phyloP scores from a whole-genome alignment of 2,888 invertebrate genomes.

The Ctena decussata region DNA sequence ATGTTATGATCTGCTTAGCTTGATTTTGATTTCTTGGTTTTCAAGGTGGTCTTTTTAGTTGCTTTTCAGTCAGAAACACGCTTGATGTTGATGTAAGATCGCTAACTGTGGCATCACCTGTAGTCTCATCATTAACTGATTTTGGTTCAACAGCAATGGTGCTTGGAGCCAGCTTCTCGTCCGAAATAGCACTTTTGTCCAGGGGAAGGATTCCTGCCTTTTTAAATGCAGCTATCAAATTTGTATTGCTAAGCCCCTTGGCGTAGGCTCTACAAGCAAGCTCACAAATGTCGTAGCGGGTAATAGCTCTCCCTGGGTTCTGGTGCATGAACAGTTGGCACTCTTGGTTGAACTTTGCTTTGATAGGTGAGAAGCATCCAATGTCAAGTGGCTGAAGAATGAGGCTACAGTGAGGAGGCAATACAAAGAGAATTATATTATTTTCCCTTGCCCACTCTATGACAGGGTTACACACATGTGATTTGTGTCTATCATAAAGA shows the following conservation, averaged over 20 bases:
- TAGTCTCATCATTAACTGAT: too few species aligned
- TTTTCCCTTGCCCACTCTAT: slow-evolving; percentile 33
- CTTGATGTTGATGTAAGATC: too few species aligned
- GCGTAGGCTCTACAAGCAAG: neutral
- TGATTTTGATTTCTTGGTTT: too few species aligned
- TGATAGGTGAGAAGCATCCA: neutral
- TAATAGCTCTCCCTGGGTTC: neutral
- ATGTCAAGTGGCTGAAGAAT: slow-evolving; percentile 13
- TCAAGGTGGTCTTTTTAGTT: too few species aligned
- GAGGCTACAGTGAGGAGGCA: slow-evolving; percentile 27
- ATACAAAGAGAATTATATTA: slow-evolving; percentile 24
- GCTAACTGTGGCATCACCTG: too few species aligned
- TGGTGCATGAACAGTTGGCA: neutral
- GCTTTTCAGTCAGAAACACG: too few species aligned
- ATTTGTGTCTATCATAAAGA: slow-evolving; percentile 32
- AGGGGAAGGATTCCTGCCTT: neutral
- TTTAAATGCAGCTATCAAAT: neutral
- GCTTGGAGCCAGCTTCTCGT: neutral
- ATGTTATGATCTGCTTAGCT: too few species aligned
- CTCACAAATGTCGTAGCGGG: neutral
- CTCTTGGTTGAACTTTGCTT: neutral
- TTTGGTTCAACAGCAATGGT: neutral
- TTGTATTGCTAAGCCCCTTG: neutral
- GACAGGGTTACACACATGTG: slow-evolving; percentile 9
- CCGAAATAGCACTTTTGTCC: neutral